Percentiles rank a stretch among this genome's conserved stretches.
phyloP scores from a whole-genome alignment of 1,140 invertebrate species.

The Tetranychus urticae region DNA sequence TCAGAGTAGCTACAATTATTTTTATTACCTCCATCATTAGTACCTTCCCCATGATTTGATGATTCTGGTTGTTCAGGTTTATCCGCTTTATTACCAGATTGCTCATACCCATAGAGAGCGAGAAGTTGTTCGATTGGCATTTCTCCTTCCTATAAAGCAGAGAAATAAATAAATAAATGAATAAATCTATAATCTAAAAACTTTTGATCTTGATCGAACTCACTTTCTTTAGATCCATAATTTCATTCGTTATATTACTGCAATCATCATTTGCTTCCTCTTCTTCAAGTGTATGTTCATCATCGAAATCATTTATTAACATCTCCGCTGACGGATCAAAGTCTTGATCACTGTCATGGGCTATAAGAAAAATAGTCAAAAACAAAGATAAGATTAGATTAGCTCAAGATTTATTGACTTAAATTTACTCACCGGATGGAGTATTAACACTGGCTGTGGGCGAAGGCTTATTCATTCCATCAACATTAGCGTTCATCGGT shows the following conservation, averaged over 20 bases:
- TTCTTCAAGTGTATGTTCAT: slow-evolving; percentile 80
- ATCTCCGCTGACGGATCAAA: slow-evolving; percentile 54
- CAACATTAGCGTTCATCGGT: neutral
- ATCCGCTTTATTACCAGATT: neutral
- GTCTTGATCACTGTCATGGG: slow-evolving; percentile 25
- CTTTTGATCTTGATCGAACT: slow-evolving; percentile 6
- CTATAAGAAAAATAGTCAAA: neutral
- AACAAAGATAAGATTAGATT: too few relatives aligned
- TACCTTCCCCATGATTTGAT: neutral
- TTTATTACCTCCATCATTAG: neutral
- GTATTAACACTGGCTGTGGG: neutral
- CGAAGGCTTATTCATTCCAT: neutral
- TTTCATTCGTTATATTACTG: slow-evolving; percentile 56
- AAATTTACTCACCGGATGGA: too few relatives aligned
- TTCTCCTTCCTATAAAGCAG: slow-evolving; percentile 30
- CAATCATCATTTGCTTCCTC: slow-evolving; percentile 75
- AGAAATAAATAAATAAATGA: neutral
- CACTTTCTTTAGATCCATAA: slow-evolving; percentile 63
- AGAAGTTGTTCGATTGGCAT: slow-evolving; percentile 82
- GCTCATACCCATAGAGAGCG: slow-evolving; percentile 52
- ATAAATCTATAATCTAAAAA: neutral
- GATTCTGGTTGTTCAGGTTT: neutral
- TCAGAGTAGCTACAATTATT: neutral
- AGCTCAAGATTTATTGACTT: too few relatives aligned
- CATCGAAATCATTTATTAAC: slow-evolving; percentile 90